Evolutionary conservation across 2,113 vertebrate species (phyloP).

Genomic region (Oxyura jamaicensis): DNA sequence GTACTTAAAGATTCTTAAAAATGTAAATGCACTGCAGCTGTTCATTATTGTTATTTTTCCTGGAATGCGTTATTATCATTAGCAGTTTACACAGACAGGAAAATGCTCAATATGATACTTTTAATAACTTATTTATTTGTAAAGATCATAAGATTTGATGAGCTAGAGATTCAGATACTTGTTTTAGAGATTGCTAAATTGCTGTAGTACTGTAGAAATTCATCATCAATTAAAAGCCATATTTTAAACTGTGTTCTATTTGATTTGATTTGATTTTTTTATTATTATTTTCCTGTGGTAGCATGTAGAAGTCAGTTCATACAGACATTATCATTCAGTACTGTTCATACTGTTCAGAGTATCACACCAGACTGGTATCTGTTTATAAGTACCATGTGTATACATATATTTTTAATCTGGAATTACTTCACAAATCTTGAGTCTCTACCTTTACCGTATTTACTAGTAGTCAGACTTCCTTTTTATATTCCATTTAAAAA

Average conservation of each 20-base stretch:
- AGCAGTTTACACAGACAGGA: slow-evolving; percentile 6
- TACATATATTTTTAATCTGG: background rate
- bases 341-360: background rate
- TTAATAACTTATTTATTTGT: slow-evolving; percentile 42
- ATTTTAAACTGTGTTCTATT: slow-evolving; percentile 16
- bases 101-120: background rate
- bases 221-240: slow-evolving; percentile 35
- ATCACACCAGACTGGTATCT: background rate
- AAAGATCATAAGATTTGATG: background rate
- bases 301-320: background rate
- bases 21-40: background rate
- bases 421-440: slow-evolving; percentile 15
- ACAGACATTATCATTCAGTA: background rate
- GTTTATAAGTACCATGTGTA: background rate
- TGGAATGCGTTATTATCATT: background rate
- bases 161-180: background rate
- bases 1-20: background rate
- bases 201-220: slow-evolving; percentile 39
- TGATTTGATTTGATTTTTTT: background rate
- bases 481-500: background rate
- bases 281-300: background rate
- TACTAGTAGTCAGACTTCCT: background rate
- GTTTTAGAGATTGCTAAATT: slow-evolving; percentile 8
- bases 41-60: slow-evolving; percentile 31
- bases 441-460: background rate